Evolutionary conservation across 2,888 invertebrate species (phyloP).

Genomic region (Malacosoma neustria): DNA sequence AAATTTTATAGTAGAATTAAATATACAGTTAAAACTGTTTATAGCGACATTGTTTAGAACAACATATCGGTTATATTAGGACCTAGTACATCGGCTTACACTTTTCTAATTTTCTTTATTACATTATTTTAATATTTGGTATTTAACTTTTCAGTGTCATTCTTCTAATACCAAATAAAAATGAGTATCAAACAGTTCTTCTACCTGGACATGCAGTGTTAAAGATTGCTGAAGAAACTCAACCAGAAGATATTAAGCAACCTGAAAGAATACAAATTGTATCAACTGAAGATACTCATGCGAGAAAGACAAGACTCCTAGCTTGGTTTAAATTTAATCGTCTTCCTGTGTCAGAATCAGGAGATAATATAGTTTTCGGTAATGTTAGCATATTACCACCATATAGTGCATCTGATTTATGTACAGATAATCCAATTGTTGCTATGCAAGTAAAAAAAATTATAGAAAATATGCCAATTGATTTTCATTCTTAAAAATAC

Average conservation of each 20-base stretch:
- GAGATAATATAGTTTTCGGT: constrained; percentile 43
- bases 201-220: constrained; percentile 52
- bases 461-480: constrained; percentile 45
- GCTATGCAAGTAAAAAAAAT: constrained; percentile 44
- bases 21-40: too few relatives aligned
- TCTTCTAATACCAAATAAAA: constrained; percentile 31
- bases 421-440: constrained; percentile 49
- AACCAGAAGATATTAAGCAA: constrained; percentile 15
- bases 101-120: neutral
- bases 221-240: constrained; percentile 23
- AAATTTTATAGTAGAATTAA: too few relatives aligned
- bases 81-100: too few relatives aligned
- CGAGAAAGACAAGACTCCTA: constrained; percentile 34
- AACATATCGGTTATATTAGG: too few relatives aligned
- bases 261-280: constrained; percentile 19
- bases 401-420: constrained; percentile 39
- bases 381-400: constrained; percentile 46
- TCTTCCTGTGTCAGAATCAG: constrained; percentile 38
- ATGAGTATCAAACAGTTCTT: constrained; percentile 29
- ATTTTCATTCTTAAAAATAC: constrained; percentile 26
- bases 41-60: too few relatives aligned
- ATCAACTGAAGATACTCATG: constrained; percentile 18
- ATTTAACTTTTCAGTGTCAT: constrained; percentile 47
- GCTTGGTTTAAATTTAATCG: constrained; percentile 50
- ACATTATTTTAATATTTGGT: neutral